Conservation (phyloP, 1,140 invertebrate species). For the Melitaea cinxia region DNA sequence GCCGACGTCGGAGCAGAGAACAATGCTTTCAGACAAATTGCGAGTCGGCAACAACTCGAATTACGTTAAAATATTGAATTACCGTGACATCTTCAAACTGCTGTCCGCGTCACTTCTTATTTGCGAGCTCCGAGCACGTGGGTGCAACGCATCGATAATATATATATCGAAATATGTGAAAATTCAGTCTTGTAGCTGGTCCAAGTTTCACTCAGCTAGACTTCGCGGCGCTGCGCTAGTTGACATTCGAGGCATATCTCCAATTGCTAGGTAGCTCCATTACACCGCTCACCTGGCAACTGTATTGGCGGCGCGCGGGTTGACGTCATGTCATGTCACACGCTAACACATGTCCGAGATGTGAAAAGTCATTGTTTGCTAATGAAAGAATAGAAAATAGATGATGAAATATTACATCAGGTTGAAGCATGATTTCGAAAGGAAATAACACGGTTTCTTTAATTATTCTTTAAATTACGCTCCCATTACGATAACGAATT, state of each 20-base stretch:
- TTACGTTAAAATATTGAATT: slow-evolving; percentile 48
- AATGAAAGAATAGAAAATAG: background rate
- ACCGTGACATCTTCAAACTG: slow-evolving; percentile 44
- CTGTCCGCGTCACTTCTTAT: slow-evolving; percentile 47
- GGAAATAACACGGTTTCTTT: too few relatives aligned
- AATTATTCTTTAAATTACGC: background rate
- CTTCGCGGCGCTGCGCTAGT: slow-evolving; percentile 43
- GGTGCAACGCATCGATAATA: too few relatives aligned
- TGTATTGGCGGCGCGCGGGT: background rate
- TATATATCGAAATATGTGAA: too few relatives aligned
- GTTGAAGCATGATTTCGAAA: background rate
- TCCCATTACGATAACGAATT: too few relatives aligned
- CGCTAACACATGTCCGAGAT: background rate
- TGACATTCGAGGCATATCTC: slow-evolving; percentile 54
- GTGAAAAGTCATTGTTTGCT: background rate
- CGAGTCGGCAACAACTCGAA: slow-evolving; percentile 27
- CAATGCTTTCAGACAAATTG: slow-evolving; percentile 45
- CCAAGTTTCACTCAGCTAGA: slow-evolving; percentile 39
- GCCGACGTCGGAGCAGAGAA: slow-evolving; percentile 11
- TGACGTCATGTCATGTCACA: slow-evolving; percentile 12
- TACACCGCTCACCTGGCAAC: slow-evolving; percentile 22
- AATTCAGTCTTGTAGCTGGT: slow-evolving; percentile 27
- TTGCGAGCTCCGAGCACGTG: slow-evolving; percentile 38
- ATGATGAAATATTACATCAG: background rate
- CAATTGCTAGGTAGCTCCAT: slow-evolving; percentile 40